Conservation (phyloP, 2,888 invertebrate genomes). For the Spatulosminthurus flaviceps region DNA sequence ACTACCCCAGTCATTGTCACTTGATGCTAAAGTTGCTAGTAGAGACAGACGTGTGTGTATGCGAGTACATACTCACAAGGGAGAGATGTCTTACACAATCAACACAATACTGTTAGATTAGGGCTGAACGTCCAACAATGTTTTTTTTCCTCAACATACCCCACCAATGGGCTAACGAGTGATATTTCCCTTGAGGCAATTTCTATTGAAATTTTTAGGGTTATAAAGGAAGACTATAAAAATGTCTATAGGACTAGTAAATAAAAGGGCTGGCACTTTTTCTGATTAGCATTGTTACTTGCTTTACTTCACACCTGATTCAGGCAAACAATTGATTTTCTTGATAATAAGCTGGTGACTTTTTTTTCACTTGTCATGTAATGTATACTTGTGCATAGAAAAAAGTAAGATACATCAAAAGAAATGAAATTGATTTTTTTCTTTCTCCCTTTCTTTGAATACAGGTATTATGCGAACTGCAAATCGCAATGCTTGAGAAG, state of each 20-base stretch:
- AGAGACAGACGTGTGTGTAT: too few species aligned
- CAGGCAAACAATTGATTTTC: not conserved
- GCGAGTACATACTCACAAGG: too few species aligned
- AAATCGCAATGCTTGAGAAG: conserved; percentile 71
- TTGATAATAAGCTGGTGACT: not conserved
- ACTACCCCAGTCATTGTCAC: too few species aligned
- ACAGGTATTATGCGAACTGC: conserved; percentile 76
- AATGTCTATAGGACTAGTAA: conserved; percentile 31
- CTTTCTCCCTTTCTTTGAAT: conserved; percentile 41
- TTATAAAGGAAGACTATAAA: conserved; percentile 27
- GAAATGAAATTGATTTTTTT: not conserved
- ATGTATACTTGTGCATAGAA: too few species aligned
- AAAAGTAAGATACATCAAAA: too few species aligned
- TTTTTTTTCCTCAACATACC: too few species aligned
- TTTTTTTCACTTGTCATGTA: not conserved
- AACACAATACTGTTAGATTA: not conserved
- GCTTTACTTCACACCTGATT: not conserved
- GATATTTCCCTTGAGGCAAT: conserved; percentile 3
- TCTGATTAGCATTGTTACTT: conserved; percentile 8
- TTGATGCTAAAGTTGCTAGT: too few species aligned
- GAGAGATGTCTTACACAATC: not conserved
- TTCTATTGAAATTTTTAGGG: conserved; percentile 24
- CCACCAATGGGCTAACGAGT: not conserved
- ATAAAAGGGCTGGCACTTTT: conserved; percentile 26
- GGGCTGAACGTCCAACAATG: too few species aligned